Conservation (phyloP, 2,113 vertebrate species). For the Psophia crepitans region DNA sequence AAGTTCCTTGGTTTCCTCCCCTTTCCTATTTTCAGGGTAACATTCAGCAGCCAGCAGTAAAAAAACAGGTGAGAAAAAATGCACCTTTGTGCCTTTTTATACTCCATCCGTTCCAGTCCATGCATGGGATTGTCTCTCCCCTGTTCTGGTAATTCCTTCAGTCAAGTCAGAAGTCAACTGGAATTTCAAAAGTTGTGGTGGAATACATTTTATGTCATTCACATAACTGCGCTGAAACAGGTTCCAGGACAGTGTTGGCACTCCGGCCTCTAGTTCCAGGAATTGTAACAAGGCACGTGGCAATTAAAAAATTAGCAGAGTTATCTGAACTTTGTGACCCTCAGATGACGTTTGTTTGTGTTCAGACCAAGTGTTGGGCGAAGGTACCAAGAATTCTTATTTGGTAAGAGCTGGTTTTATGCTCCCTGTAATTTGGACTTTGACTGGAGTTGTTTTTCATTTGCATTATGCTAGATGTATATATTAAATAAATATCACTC, state of each 20-base stretch:
- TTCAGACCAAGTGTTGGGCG: neutral
- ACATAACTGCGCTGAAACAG: neutral
- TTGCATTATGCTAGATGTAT: neutral
- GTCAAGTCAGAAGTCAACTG: neutral
- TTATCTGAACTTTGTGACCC: neutral
- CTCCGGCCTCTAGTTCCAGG: neutral
- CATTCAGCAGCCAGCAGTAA: neutral
- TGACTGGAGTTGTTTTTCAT: neutral
- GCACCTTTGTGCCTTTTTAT: neutral
- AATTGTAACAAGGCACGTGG: neutral
- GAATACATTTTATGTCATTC: neutral
- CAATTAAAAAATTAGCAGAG: conserved; percentile 1
- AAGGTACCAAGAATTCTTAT: neutral
- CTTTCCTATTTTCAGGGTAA: neutral
- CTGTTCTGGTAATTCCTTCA: neutral
- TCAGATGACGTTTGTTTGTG: neutral
- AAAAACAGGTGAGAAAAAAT: neutral
- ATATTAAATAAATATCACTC: neutral
- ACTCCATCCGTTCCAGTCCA: neutral
- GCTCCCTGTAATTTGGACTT: neutral
- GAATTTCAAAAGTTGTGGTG: neutral
- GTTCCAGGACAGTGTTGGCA: neutral
- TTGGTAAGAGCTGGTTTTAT: neutral
- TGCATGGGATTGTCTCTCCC: neutral
- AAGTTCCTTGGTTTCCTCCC: neutral